Conservation (phyloP, 2,113 vertebrate genomes). For the Eonycteris spelaea region DNA sequence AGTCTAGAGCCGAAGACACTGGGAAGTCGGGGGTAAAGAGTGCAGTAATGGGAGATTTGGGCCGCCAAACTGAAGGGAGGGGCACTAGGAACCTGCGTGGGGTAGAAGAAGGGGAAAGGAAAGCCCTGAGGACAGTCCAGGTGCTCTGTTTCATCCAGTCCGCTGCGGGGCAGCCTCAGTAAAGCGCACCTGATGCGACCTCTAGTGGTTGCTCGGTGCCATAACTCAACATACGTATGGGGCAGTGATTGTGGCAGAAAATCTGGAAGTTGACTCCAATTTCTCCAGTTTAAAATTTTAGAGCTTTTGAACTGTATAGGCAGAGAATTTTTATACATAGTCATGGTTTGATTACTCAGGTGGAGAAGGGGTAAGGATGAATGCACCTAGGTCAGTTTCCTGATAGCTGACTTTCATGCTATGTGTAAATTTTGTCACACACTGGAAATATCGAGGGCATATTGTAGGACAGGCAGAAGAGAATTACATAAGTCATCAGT, state of each 20-base stretch:
- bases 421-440: background rate
- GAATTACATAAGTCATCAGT: background rate
- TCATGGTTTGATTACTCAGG: background rate
- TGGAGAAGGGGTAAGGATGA: background rate
- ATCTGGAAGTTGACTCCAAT: background rate
- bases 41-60: background rate
- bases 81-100: background rate
- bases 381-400: background rate
- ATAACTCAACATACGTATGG: background rate
- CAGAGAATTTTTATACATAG: background rate
- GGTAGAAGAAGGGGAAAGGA: background rate
- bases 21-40: background rate
- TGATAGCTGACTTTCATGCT: background rate
- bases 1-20: background rate
- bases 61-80: background rate
- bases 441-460: background rate
- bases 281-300: background rate
- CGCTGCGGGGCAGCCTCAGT: accelerated
- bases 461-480: background rate
- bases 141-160: background rate
- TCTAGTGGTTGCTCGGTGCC: background rate
- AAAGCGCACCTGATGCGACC: background rate
- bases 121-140: background rate
- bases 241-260: background rate
- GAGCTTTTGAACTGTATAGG: background rate